Percentiles rank a stretch among this genome's conserved stretches.
These are phyloP conservation scores for Myopa tessellatipennis DNA, from an alignment of 2,888 invertebrate species.

Conservation along the genomic window DNA sequence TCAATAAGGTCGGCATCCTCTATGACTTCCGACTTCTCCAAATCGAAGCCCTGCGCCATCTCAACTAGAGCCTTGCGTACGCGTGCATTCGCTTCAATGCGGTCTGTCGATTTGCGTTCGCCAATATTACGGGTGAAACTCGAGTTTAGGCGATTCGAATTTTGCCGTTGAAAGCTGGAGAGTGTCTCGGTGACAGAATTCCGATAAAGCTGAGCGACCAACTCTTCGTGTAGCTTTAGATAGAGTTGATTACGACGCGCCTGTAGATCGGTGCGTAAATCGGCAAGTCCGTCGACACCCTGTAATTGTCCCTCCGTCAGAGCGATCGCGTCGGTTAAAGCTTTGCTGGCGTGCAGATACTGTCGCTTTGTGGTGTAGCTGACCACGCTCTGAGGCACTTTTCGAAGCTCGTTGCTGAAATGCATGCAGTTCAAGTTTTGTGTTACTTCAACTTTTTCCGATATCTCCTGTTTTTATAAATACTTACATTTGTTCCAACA, in stretches of 20 bases:
- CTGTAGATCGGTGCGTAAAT: slow-evolving; percentile 81
- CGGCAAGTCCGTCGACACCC: slow-evolving; percentile 85
- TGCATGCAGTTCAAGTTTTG: neutral
- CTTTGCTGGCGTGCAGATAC: slow-evolving; percentile 86
- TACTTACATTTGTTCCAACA: slow-evolving; percentile 84
- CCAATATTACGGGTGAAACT: slow-evolving; percentile 73
- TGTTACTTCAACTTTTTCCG: no score
- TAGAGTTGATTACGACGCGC: slow-evolving; percentile 73
- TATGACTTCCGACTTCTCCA: slow-evolving; percentile 69
- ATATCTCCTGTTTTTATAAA: no score
- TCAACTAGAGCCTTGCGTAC: slow-evolving; percentile 72
- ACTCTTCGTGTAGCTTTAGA: slow-evolving; percentile 76
- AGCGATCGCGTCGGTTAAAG: slow-evolving; percentile 78
- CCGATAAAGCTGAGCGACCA: slow-evolving; percentile 79
- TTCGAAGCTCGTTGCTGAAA: slow-evolving; percentile 78
- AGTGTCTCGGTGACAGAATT: slow-evolving; percentile 71
- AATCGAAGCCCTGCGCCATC: slow-evolving; percentile 67
- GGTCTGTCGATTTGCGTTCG: slow-evolving; percentile 72
- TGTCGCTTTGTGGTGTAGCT: slow-evolving; percentile 78
- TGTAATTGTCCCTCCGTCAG: slow-evolving; percentile 79
- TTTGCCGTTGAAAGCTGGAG: slow-evolving; percentile 72
- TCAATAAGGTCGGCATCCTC: slow-evolving; percentile 73
- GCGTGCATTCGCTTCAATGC: slow-evolving; percentile 69
- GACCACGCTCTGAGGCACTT: slow-evolving; percentile 78
- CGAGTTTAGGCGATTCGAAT: slow-evolving; percentile 72